Base-by-base conservation (phyloP, 2,797 vertebrate genomes). In the Bovichtus variegatus region DNA sequence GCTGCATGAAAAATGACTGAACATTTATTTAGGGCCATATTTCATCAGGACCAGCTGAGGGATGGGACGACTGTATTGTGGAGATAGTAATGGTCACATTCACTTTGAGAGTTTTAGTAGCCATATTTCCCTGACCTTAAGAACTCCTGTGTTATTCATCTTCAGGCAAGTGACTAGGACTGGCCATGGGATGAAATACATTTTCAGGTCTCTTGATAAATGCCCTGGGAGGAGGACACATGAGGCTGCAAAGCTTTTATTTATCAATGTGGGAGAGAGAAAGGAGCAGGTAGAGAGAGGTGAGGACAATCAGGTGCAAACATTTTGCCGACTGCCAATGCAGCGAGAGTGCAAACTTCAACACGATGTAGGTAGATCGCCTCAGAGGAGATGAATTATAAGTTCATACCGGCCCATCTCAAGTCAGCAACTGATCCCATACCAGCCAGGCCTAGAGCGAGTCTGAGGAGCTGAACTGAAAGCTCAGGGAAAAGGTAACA, bases 31-130 rank as follows among this genome's bases (percentile, higher is more conserved):
- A 67, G 51, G 80, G 59, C 82, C 53, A 85, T 92, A 91, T 92
- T 93, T 94, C 87, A 92, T 51, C 2, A 0, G 71, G 82, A 68
- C 72, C 64, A 16, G 27, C 88, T 81, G 87, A 89, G 83, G 81
- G 90, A 93, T 92, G 86, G 84, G 85, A 92, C 79, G 76, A 93
- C 90, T 93, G 92, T 92, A 92, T 93, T 93, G 93, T 92, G 84
- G 73, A 83, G 90, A 93, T 91, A 91, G 94, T 90, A 91, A 93
- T 93, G 91, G 93, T 92, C 92, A 90, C 91, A 85, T 93, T 94
- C 91, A 87, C 89, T 89, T 90, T 92, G 91, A 94, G 92, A 93
- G 89, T 92, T 94, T 94, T 94, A 94, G 92, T 91, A 90, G 93
- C 93, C 92, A 93, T 90, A 91, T 93, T 94, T 93, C 92, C 87